Evolutionary conservation across 2,797 vertebrate species (phyloP).

Genomic region (Anguilla pacifica): DNA sequence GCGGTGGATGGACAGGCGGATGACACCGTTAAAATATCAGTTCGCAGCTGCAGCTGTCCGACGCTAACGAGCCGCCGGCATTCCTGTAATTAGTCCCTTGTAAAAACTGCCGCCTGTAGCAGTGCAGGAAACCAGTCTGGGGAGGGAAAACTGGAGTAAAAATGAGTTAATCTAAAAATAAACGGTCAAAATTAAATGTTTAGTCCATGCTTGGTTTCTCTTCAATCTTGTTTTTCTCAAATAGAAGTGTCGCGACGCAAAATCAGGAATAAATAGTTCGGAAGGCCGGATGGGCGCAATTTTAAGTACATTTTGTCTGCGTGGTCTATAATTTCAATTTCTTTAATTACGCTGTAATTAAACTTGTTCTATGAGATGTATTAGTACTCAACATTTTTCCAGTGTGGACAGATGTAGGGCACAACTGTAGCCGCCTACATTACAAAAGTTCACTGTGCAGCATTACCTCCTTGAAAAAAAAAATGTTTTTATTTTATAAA

Average conservation of each 20-base stretch:
- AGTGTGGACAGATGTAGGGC: too few relatives aligned
- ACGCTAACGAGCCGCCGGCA: not conserved
- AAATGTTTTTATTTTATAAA: too few relatives aligned
- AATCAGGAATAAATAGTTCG: not conserved
- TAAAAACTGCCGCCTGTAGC: not conserved
- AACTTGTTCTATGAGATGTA: too few relatives aligned
- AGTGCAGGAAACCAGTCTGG: not conserved
- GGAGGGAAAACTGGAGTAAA: not conserved
- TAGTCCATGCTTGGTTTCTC: not conserved
- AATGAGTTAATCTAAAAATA: not conserved
- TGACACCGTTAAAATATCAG: not conserved
- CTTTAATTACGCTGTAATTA: too few relatives aligned
- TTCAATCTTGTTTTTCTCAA: not conserved
- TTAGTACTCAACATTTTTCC: too few relatives aligned
- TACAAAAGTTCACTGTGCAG: too few relatives aligned
- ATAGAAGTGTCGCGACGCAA: not conserved
- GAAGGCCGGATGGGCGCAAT: too few relatives aligned
- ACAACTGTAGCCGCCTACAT: too few relatives aligned
- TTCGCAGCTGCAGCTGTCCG: not conserved
- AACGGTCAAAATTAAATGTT: not conserved
- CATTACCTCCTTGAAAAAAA: too few relatives aligned
- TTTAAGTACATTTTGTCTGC: too few relatives aligned
- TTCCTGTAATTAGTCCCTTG: slow-evolving; percentile 6
- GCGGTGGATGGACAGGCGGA: not conserved
- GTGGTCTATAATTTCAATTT: too few relatives aligned